Evolutionary conservation across 2,797 vertebrate species (phyloP), one percentile per base, ranked within the genome.

Genomic region (Anomalospiza imberbis): DNA sequence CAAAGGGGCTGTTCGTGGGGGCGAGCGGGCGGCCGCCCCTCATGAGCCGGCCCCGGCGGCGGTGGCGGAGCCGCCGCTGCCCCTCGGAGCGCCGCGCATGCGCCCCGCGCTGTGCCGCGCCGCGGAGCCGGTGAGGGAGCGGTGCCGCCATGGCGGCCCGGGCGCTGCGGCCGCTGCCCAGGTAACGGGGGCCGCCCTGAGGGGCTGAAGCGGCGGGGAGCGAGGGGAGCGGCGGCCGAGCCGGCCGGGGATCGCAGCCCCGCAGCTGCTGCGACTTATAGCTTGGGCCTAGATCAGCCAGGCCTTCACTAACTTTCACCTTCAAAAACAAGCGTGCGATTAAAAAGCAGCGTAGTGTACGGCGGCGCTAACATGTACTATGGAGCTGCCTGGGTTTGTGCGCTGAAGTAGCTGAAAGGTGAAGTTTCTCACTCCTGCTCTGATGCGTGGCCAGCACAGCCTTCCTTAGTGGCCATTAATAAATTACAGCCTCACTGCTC

Each of bases 301-400:
- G 76, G 47, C 51, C 31, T 21, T 7, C 48, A 0, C 45, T 32
- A 4, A 10, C 8, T 51, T 63, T 17, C 29, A 62, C 50, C 0
- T 31, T 55, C 22, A 32, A 2, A 38, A 48, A 12, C 9, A 9
- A 63, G 28, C 21, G 0, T 4, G 16, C 5, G 7, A 2, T 31
- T 51, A n/a, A 62, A 36, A 70, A 13, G 0, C 3, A 12, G 15
- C 1, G 4, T 25, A 4, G 38, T 17, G 0, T 7, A 6, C 22
- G 7, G 7, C 26, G 22, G 12, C 4, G 2, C 14, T 65, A 7
- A 14, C 16, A 0, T 1, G 3, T 16, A 29, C 13, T 28, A 0
- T 0, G 12, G 13, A 6, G 5, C 6, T 22, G 21, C 0, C 20
- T 4, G 54, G 7, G 83, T 31, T 25, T 45, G 36, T 31, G 24